Conservation (phyloP, 1,140 invertebrate genomes). For the Drosophila paulistorum region DNA sequence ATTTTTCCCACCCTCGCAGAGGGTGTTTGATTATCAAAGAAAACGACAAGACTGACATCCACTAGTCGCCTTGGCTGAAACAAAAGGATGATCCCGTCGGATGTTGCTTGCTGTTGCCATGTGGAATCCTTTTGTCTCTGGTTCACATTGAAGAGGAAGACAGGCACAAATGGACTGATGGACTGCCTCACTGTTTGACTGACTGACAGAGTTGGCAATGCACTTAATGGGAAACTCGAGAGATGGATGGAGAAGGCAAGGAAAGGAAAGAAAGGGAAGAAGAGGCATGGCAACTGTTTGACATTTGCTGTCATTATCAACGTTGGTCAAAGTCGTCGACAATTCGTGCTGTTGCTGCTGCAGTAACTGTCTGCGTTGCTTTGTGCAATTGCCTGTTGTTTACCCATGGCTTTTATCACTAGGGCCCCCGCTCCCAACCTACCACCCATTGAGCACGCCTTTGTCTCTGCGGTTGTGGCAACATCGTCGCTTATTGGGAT, state of each 20-base stretch:
- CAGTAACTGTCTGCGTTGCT: slow-evolving; percentile 41
- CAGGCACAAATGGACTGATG: slow-evolving; percentile 47
- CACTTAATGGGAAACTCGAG: slow-evolving; percentile 31
- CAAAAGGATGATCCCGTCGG: slow-evolving; percentile 1
- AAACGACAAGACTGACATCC: slow-evolving; percentile 11
- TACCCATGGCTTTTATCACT: slow-evolving; percentile 35
- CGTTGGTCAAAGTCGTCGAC: slow-evolving; percentile 38
- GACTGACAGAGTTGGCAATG: slow-evolving; percentile 38
- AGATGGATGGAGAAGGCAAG: neutral
- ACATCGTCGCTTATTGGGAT: slow-evolving; percentile 46
- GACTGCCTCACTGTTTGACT: slow-evolving; percentile 39
- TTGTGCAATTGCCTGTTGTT: slow-evolving; percentile 61
- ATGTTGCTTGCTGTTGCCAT: slow-evolving; percentile 22
- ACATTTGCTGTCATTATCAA: slow-evolving; percentile 77
- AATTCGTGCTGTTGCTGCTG: slow-evolving; percentile 38
- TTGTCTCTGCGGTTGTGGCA: slow-evolving; percentile 53
- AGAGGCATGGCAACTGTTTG: slow-evolving; percentile 54
- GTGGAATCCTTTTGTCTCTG: slow-evolving; percentile 60
- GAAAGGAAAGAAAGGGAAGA: neutral
- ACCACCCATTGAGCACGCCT: slow-evolving; percentile 41
- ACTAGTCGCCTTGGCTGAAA: neutral
- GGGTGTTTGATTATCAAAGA: slow-evolving; percentile 15
- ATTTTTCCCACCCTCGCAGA: neutral
- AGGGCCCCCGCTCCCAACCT: neutral
- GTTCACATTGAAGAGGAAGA: slow-evolving; percentile 28